phyloP scores from a whole-genome alignment of 2,888 invertebrate species.

The Sesia bembeciformis region DNA sequence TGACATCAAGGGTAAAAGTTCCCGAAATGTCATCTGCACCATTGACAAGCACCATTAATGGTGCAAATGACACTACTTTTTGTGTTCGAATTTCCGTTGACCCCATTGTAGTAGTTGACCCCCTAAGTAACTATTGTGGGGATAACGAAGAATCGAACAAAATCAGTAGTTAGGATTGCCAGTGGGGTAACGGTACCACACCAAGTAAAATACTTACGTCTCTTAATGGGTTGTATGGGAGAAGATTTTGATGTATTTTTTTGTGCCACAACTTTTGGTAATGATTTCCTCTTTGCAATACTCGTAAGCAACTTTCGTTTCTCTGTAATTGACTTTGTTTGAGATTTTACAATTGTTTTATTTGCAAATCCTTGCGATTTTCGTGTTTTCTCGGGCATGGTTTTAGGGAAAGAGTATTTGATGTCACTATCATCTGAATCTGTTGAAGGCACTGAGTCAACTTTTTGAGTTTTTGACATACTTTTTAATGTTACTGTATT shows the following conservation, averaged over 20 bases:
- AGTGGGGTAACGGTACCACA: no score
- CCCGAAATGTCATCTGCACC: no score
- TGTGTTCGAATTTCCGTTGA: no score
- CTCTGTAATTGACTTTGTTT: slow-evolving; percentile 31
- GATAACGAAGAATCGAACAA: no score
- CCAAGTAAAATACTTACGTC: slow-evolving; percentile 41
- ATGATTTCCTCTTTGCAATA: slow-evolving; percentile 52
- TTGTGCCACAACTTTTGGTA: slow-evolving; percentile 30
- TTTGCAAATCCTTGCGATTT: not conserved
- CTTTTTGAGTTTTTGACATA: slow-evolving; percentile 22
- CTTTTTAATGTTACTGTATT: slow-evolving; percentile 16
- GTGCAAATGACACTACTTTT: no score
- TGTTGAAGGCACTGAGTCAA: slow-evolving; percentile 31
- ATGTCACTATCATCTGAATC: slow-evolving; percentile 64
- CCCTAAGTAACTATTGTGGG: no score
- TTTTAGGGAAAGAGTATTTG: slow-evolving; percentile 60
- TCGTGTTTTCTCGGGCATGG: slow-evolving; percentile 7
- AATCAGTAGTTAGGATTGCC: no score
- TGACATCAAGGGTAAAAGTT: no score
- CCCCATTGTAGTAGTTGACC: no score
- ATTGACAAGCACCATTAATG: no score
- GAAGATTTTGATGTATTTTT: slow-evolving; percentile 30
- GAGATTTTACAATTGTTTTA: slow-evolving; percentile 9
- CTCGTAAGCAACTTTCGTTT: slow-evolving; percentile 47
- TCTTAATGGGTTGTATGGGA: slow-evolving; percentile 29